Percentiles rank a stretch among this genome's conserved stretches.
Evolutionary conservation across 2,113 vertebrate species (phyloP).

Genomic region (Semicossyphus pulcher): DNA sequence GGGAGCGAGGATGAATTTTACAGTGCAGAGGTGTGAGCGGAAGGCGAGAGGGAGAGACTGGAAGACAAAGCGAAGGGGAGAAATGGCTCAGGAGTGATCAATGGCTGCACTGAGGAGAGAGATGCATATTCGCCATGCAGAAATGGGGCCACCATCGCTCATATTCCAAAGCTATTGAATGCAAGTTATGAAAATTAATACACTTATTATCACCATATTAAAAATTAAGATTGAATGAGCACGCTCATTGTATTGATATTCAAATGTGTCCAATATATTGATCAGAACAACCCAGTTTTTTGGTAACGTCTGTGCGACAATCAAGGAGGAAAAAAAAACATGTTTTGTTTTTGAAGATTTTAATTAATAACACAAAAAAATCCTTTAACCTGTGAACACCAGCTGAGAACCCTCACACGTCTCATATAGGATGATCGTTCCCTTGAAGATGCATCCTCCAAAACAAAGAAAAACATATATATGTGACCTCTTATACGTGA

Average conservation of each 20-base stretch:
- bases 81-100: slow-evolving; percentile 65
- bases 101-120: slow-evolving; percentile 61
- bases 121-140: slow-evolving; percentile 60
- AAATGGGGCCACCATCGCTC: slow-evolving; percentile 77
- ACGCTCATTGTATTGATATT: slow-evolving; percentile 66
- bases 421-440: slow-evolving; percentile 23
- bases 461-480: slow-evolving; percentile 51
- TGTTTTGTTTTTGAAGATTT: slow-evolving; percentile 1
- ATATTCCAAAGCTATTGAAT: slow-evolving; percentile 72
- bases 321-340: slow-evolving; percentile 8
- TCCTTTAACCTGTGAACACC: background rate
- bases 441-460: slow-evolving; percentile 21
- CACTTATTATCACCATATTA: slow-evolving; percentile 78
- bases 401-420: slow-evolving; percentile 8
- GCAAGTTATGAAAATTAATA: slow-evolving; percentile 80
- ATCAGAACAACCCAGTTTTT: slow-evolving; percentile 59
- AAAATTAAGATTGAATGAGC: slow-evolving; percentile 79
- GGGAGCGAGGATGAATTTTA: slow-evolving; percentile 77
- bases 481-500: slow-evolving; percentile 46
- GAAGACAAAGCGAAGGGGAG: slow-evolving; percentile 64
- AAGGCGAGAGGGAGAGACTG: slow-evolving; percentile 49
- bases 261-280: slow-evolving; percentile 75
- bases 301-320: slow-evolving; percentile 8
- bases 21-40: slow-evolving; percentile 60
- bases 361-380: slow-evolving; percentile 25